phyloP scores from a whole-genome alignment of 35 echinoderm and acorn worm genomes.

The Eucidaris tribuloides region DNA sequence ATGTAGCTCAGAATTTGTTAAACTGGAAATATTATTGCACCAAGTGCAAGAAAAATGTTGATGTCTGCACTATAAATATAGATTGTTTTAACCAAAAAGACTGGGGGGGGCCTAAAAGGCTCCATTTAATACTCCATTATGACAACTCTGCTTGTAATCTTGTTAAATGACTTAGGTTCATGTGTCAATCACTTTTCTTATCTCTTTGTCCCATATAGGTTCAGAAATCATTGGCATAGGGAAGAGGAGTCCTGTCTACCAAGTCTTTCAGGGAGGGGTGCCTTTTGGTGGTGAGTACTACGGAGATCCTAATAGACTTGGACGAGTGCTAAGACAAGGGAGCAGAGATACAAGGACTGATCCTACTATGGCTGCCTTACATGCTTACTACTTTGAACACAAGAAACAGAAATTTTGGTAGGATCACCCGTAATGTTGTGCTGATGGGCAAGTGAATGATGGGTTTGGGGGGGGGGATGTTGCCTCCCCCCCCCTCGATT shows the following conservation, averaged over 20 bases:
- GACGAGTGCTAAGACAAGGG: conserved; percentile 51
- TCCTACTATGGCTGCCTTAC: conserved; percentile 65
- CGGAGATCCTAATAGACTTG: conserved; percentile 57
- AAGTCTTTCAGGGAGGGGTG: conserved; percentile 48
- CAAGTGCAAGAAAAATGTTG: too few species aligned
- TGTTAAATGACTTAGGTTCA: too few species aligned
- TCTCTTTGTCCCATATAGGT: conserved; percentile 34
- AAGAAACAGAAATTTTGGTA: conserved; percentile 79
- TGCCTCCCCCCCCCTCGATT: too few species aligned
- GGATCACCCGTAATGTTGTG: too few species aligned
- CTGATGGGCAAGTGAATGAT: too few species aligned
- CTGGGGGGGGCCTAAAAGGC: too few species aligned
- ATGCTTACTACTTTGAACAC: conserved; percentile 88
- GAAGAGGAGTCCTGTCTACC: conserved; percentile 60
- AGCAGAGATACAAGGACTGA: conserved; percentile 47
- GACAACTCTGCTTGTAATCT: too few species aligned
- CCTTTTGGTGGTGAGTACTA: conserved; percentile 82
- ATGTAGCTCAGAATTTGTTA: too few species aligned
- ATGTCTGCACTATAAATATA: background rate
- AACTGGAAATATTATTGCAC: too few species aligned
- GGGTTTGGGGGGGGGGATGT: too few species aligned
- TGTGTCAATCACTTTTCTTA: background rate
- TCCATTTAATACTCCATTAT: too few species aligned
- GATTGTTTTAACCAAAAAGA: too few species aligned
- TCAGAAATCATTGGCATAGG: conserved; percentile 60